These are phyloP conservation scores for Apotomis capreana DNA, from an alignment of 2,888 invertebrate genomes.

Conservation along the genomic window DNA sequence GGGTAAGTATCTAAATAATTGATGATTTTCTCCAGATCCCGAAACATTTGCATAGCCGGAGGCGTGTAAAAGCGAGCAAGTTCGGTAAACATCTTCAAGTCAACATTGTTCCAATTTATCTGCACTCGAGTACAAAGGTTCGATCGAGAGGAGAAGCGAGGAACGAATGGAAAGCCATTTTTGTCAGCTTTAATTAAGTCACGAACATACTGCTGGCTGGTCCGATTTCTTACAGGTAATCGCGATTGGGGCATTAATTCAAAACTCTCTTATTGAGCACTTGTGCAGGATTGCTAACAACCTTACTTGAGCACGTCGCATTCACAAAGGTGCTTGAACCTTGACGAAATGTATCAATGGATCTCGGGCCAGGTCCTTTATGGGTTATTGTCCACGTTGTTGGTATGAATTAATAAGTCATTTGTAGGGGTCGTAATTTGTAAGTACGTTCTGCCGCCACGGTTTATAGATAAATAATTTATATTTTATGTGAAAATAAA, in stretches of 20 bases:
- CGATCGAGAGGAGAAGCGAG: constrained; percentile 30
- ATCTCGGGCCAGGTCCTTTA: constrained; percentile 40
- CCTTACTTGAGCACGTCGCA: constrained; percentile 68
- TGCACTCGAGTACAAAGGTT: constrained; percentile 28
- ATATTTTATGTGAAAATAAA: no score
- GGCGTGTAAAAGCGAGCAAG: constrained; percentile 11
- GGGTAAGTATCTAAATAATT: no score
- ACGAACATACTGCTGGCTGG: constrained; percentile 47
- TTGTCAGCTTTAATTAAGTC: constrained; percentile 45
- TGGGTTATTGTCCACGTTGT: constrained; percentile 12
- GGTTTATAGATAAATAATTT: no score
- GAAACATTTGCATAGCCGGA: background rate
- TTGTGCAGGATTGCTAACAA: constrained; percentile 60
- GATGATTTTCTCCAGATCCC: background rate
- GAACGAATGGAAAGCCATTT: constrained; percentile 39
- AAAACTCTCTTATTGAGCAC: constrained; percentile 62
- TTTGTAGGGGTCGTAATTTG: constrained; percentile 1
- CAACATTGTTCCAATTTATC: constrained; percentile 37
- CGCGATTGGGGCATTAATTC: constrained; percentile 72
- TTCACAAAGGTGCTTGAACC: constrained; percentile 43
- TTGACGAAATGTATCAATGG: constrained; percentile 34
- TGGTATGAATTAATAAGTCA: background rate
- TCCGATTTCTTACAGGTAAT: constrained; percentile 61
- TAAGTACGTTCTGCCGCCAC: no score
- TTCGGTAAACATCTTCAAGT: constrained; percentile 12